Conservation (phyloP, 2,888 invertebrate genomes). For the Steinernema scapterisci region DNA sequence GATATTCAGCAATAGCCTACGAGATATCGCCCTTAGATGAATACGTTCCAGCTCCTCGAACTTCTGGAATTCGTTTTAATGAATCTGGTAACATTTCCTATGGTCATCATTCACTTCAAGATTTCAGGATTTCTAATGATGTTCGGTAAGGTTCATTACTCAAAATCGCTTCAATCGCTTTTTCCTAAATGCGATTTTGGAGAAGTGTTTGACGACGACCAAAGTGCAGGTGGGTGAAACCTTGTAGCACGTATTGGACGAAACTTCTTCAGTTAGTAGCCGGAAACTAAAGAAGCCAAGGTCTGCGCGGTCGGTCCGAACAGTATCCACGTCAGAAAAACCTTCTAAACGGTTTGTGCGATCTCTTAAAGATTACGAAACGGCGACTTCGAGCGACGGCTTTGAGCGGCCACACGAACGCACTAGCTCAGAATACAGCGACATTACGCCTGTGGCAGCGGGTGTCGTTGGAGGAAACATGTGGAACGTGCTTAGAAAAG, state of each 20-base stretch:
- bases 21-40: not conserved
- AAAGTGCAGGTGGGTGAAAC: not conserved
- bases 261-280: not conserved
- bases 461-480: constrained; percentile 18
- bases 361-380: not conserved
- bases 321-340: not conserved
- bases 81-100: not conserved
- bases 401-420: not conserved
- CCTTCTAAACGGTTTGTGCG: not conserved
- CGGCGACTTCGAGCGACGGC: not conserved
- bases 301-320: not conserved
- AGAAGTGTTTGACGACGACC: not conserved
- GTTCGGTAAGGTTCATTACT: not conserved
- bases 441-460: not conserved
- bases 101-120: not conserved
- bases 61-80: not conserved
- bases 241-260: too few relatives aligned
- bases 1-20: not conserved
- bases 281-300: not conserved
- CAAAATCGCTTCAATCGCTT: not conserved
- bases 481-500: constrained; percentile 6
- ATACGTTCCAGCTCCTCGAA: not conserved
- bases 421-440: constrained; percentile 10
- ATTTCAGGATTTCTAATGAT: not conserved
- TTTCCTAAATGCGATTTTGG: not conserved